Percentiles rank a stretch among this genome's conserved stretches.
These are phyloP conservation scores for Apotomis betuletana DNA, from an alignment of 2,888 invertebrate genomes.

Conservation along the genomic window DNA sequence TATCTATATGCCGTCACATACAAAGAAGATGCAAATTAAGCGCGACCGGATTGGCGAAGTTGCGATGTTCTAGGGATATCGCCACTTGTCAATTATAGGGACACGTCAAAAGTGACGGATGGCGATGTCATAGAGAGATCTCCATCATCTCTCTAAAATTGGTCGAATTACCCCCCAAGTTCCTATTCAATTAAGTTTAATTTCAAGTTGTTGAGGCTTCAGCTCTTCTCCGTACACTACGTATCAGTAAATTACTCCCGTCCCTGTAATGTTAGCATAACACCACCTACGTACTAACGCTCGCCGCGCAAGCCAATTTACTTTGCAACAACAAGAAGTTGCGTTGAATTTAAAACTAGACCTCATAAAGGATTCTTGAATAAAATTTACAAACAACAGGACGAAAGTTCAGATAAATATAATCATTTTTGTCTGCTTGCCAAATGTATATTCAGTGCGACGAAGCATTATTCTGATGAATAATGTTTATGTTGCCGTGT, in stretches of 20 bases:
- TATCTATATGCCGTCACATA: too few species aligned
- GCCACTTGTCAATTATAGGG: too few species aligned
- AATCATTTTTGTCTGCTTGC: slow-evolving; percentile 44
- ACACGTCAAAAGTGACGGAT: too few species aligned
- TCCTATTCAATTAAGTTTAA: not conserved
- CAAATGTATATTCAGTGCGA: slow-evolving; percentile 46
- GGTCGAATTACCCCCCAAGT: not conserved
- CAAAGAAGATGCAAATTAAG: too few species aligned
- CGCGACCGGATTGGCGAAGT: too few species aligned
- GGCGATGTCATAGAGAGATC: too few species aligned
- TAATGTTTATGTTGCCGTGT: slow-evolving; percentile 23
- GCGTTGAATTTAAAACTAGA: slow-evolving; percentile 39
- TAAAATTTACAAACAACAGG: slow-evolving; percentile 34
- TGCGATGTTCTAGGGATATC: too few species aligned
- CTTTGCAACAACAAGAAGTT: slow-evolving; percentile 27
- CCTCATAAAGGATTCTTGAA: slow-evolving; percentile 38
- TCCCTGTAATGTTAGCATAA: slow-evolving; percentile 2
- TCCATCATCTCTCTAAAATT: too few species aligned
- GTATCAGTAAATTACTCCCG: not conserved
- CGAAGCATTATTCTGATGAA: slow-evolving; percentile 28
- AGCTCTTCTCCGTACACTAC: not conserved
- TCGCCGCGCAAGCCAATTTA: slow-evolving; percentile 8
- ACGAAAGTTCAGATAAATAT: slow-evolving; percentile 48
- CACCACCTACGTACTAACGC: not conserved
- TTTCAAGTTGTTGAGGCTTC: not conserved